These are phyloP conservation scores for Cheiracanthium punctorium DNA, from an alignment of 2,888 invertebrate genomes.

Conservation along the genomic window DNA sequence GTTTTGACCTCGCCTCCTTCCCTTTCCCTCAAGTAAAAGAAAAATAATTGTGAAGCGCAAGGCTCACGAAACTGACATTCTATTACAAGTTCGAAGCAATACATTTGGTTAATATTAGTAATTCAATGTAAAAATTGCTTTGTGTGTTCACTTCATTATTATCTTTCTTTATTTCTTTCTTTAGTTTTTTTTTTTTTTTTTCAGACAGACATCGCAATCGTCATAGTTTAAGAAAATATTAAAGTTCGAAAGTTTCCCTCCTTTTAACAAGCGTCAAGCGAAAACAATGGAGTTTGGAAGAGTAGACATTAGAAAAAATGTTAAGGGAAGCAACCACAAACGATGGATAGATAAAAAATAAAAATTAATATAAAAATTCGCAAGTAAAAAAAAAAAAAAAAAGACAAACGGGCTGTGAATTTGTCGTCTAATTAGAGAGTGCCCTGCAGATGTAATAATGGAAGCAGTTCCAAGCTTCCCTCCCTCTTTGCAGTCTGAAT, in stretches of 20 bases:
- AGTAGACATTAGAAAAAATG: constrained; percentile 29
- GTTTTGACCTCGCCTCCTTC: no score
- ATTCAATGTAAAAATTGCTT: constrained; percentile 48
- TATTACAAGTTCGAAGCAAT: background rate
- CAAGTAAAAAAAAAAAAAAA: constrained; percentile 27
- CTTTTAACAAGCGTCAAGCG: constrained; percentile 67
- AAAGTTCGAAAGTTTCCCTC: constrained; percentile 69
- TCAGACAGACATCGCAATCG: constrained; percentile 11
- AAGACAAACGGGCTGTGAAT: constrained; percentile 57
- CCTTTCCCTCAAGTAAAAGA: no score
- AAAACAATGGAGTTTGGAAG: constrained; percentile 64
- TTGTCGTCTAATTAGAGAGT: constrained; percentile 70
- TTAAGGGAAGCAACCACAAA: constrained; percentile 48
- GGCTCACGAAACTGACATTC: constrained; percentile 35
- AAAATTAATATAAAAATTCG: constrained; percentile 11
- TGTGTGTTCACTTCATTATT: constrained; percentile 28
- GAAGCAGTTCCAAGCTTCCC: constrained; percentile 52
- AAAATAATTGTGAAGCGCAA: no score
- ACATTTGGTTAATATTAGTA: constrained; percentile 42
- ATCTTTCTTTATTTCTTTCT: no score
- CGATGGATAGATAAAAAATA: constrained; percentile 65
- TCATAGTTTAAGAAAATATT: constrained; percentile 67
- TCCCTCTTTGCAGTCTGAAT: constrained; percentile 53
- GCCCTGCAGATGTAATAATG: constrained; percentile 70
- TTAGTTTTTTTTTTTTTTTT: background rate